A percentile compares a stretch with the other conserved stretches of the same genome.
phyloP scores from a whole-genome alignment of 2,888 invertebrate genomes.

The Incurvaria masculella region DNA sequence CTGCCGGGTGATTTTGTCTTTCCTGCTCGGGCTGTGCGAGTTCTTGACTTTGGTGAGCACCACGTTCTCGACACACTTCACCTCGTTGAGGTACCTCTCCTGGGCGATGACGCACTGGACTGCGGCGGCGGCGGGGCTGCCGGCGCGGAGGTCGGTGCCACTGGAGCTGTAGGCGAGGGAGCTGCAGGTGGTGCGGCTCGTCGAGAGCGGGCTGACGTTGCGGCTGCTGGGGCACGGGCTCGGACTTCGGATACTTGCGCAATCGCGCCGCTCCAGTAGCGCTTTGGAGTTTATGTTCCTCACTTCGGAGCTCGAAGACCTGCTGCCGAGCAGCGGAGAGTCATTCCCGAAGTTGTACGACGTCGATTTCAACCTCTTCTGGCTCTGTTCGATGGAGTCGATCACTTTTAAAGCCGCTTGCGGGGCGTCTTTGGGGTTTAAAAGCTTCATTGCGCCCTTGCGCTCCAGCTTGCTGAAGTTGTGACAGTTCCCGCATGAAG shows the following conservation, averaged over 20 bases:
- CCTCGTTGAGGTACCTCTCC: slow-evolving; percentile 50
- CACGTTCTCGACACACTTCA: slow-evolving; percentile 49
- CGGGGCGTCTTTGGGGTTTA: slow-evolving; percentile 45
- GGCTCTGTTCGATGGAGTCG: slow-evolving; percentile 50
- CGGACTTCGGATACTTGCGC: slow-evolving; percentile 38
- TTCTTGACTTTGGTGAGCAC: slow-evolving; percentile 41
- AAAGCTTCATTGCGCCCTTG: slow-evolving; percentile 46
- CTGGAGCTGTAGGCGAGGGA: slow-evolving; percentile 55
- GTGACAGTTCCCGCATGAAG: slow-evolving; percentile 42
- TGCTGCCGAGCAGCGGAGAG: slow-evolving; percentile 38
- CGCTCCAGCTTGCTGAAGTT: slow-evolving; percentile 42
- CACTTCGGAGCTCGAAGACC: slow-evolving; percentile 9
- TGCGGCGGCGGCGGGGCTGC: slow-evolving; percentile 45
- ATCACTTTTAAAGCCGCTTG: slow-evolving; percentile 46
- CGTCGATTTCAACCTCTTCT: slow-evolving; percentile 48
- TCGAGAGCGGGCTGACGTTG: slow-evolving; percentile 47
- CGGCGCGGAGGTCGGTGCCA: slow-evolving; percentile 48
- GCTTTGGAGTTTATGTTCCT: background rate
- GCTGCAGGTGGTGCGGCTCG: slow-evolving; percentile 52
- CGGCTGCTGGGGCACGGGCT: slow-evolving; percentile 50
- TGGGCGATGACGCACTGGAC: slow-evolving; percentile 54
- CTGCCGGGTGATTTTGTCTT: slow-evolving; percentile 45
- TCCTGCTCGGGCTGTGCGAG: slow-evolving; percentile 21
- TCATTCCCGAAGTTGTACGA: slow-evolving; percentile 48
- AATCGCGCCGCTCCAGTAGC: slow-evolving; percentile 17